phyloP scores from a whole-genome alignment of 2,113 vertebrate genomes.

The Ranitomeya variabilis region DNA sequence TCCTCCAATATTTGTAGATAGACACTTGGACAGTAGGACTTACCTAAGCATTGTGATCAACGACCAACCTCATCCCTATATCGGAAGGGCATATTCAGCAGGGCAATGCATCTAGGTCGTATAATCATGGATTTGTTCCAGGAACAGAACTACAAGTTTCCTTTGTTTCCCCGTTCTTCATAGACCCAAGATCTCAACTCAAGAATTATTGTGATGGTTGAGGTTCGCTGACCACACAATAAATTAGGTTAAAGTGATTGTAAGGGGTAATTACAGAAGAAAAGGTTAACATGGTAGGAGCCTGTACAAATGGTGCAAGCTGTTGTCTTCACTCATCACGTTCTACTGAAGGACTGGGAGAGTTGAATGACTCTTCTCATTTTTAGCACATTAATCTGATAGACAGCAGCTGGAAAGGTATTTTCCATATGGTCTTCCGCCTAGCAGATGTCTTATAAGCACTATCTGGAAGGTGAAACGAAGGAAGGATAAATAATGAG shows the following conservation, averaged over 20 bases:
- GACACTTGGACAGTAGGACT: no score
- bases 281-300: background rate
- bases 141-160: no score
- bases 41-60: no score
- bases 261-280: background rate
- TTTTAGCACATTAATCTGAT: background rate
- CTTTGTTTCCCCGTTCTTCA: no score
- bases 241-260: background rate
- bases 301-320: background rate
- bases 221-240: background rate
- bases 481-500: background rate
- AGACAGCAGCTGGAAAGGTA: background rate
- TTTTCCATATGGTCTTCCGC: background rate
- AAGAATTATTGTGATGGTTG: background rate
- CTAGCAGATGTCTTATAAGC: background rate
- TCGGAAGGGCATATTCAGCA: no score
- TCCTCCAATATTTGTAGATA: no score
- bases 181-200: background rate
- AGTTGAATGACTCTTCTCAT: background rate
- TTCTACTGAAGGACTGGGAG: background rate
- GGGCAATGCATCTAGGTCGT: no score
- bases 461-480: background rate
- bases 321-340: background rate
- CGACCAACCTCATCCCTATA: no score
- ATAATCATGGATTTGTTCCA: no score